A percentile compares a stretch with the other conserved stretches of the same genome.
These are phyloP conservation scores for Drosophila dives DNA, from an alignment of 2,888 invertebrate genomes.

Conservation along the genomic window DNA sequence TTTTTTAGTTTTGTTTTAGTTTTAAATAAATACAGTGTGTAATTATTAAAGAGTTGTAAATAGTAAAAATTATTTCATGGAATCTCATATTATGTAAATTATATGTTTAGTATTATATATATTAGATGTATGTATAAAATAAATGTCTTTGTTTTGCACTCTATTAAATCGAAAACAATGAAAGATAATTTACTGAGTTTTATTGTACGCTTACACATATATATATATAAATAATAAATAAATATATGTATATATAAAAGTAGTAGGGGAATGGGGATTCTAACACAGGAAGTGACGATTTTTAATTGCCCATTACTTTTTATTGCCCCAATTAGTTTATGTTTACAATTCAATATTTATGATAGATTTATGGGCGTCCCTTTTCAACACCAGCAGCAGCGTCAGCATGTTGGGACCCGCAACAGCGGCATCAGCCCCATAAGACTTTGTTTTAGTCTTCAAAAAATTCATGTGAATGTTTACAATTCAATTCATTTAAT, in stretches of 20 bases:
- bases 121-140: constrained; percentile 46
- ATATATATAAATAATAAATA: not conserved
- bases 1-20: not conserved
- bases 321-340: too few relatives aligned
- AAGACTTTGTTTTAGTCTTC: too few relatives aligned
- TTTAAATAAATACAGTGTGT: constrained; percentile 62
- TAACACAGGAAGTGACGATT: too few relatives aligned
- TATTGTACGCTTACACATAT: constrained; percentile 7
- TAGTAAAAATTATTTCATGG: constrained; percentile 36
- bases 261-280: too few relatives aligned
- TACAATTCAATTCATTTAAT: too few relatives aligned
- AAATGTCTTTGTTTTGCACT: constrained; percentile 64
- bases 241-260: not conserved
- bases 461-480: too few relatives aligned
- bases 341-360: too few relatives aligned
- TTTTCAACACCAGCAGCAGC: too few relatives aligned
- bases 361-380: too few relatives aligned
- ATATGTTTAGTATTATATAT: constrained; percentile 21
- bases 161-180: constrained; percentile 6
- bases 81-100: constrained; percentile 46
- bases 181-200: constrained; percentile 10
- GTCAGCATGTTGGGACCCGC: too few relatives aligned
- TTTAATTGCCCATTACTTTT: too few relatives aligned
- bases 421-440: too few relatives aligned
- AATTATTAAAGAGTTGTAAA: constrained; percentile 48